These are phyloP conservation scores for Conomelus anceps DNA, from an alignment of 2,888 invertebrate genomes.

Conservation along the genomic window DNA sequence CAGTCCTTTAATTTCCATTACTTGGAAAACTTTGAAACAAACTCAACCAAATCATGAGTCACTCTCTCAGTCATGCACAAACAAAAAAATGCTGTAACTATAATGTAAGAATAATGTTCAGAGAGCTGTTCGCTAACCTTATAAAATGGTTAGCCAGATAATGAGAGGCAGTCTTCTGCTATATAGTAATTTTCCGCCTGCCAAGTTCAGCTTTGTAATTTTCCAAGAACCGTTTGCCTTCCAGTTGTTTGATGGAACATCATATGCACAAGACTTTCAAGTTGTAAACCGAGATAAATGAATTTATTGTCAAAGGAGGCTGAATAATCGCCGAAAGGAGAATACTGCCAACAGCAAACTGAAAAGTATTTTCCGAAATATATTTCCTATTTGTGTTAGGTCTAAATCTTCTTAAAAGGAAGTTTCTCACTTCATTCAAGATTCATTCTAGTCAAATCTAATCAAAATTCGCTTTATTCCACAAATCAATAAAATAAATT, in stretches of 20 bases:
- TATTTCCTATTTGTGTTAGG: background rate
- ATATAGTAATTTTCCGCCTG: background rate
- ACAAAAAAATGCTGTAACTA: too few species aligned
- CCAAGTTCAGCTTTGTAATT: background rate
- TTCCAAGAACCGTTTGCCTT: background rate
- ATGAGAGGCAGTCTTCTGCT: background rate
- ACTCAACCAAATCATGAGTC: background rate
- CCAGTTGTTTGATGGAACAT: background rate
- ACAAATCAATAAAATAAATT: too few species aligned
- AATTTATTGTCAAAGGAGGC: background rate
- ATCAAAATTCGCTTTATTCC: too few species aligned
- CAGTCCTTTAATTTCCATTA: background rate
- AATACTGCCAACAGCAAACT: background rate
- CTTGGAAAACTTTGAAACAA: background rate
- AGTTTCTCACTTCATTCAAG: too few species aligned
- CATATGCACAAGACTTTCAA: background rate
- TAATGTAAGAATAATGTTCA: background rate
- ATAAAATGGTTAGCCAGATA: background rate
- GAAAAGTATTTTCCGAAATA: background rate
- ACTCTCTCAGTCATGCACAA: too few species aligned
- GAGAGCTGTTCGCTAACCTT: background rate
- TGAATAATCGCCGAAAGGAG: background rate
- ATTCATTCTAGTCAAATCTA: too few species aligned
- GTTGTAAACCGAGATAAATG: background rate
- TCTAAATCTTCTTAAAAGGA: background rate